These are phyloP conservation scores for Rhopalosiphum maidis DNA, from an alignment of 1,140 invertebrate species.

Conservation along the genomic window DNA sequence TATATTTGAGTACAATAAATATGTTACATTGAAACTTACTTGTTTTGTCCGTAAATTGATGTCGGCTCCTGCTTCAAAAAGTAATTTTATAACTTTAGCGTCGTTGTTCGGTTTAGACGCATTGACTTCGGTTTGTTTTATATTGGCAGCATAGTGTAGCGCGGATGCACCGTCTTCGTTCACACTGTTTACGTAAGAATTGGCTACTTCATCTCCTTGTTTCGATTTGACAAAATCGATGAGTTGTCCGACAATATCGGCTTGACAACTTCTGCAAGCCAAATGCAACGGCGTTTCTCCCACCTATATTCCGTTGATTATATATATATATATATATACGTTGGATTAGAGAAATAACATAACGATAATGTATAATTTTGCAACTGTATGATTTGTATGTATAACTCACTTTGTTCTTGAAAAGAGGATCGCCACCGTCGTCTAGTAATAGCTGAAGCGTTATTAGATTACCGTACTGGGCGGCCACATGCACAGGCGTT, in stretches of 20 bases:
- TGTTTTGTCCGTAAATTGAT: slow-evolving; percentile 81
- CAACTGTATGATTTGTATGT: not conserved
- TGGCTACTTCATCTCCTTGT: slow-evolving; percentile 74
- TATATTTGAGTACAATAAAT: not conserved
- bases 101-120: slow-evolving; percentile 80
- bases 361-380: not conserved
- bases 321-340: not conserved
- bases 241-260: slow-evolving; percentile 84
- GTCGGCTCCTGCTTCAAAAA: slow-evolving; percentile 90
- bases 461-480: slow-evolving; percentile 84
- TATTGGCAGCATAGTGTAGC: slow-evolving; percentile 86
- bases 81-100: slow-evolving; percentile 84
- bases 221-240: slow-evolving; percentile 83
- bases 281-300: slow-evolving; percentile 96
- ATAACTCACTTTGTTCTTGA: slow-evolving; percentile 83
- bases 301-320: slow-evolving; percentile 67
- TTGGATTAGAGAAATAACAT: not conserved
- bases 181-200: slow-evolving; percentile 78
- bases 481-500: slow-evolving; percentile 91
- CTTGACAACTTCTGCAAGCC: slow-evolving; percentile 82
- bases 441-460: slow-evolving; percentile 86
- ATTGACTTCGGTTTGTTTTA: slow-evolving; percentile 78
- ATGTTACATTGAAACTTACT: slow-evolving; percentile 63
- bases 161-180: slow-evolving; percentile 92
- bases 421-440: slow-evolving; percentile 88